Conservation (phyloP, 2,797 vertebrate species). For the Bryconaethiops microstoma region DNA sequence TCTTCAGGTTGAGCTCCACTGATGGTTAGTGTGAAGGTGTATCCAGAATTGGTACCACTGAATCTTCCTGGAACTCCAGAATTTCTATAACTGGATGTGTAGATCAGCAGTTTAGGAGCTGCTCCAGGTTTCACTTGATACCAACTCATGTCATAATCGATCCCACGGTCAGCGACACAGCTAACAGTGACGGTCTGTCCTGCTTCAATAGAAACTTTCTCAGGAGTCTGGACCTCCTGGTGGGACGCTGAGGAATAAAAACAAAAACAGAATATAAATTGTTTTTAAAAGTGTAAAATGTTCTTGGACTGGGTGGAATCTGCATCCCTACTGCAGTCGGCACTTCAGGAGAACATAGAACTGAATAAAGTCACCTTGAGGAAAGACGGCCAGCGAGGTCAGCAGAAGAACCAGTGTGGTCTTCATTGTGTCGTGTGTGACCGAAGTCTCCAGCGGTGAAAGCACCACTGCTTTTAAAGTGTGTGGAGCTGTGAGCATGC, state of each 20-base stretch:
- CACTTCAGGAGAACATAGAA: background rate
- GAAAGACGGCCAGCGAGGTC: background rate
- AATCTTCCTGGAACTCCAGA: background rate
- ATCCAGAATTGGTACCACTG: background rate
- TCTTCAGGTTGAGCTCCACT: background rate
- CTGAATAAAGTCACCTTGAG: background rate
- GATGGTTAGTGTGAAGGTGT: background rate
- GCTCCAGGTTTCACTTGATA: background rate
- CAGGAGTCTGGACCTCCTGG: constrained; percentile 5
- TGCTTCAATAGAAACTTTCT: background rate
- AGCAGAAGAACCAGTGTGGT: background rate
- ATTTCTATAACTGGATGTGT: background rate
- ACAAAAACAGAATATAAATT: background rate
- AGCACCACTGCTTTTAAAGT: background rate
- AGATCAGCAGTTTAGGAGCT: constrained; percentile 7
- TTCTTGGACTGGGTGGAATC: background rate
- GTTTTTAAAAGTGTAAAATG: too few relatives aligned
- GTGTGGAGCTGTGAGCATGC: background rate
- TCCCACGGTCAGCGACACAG: background rate
- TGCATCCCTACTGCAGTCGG: background rate
- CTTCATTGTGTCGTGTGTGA: background rate
- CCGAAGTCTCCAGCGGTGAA: background rate
- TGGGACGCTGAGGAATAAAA: background rate
- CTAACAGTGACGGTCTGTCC: background rate
- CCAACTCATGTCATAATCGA: background rate